A percentile compares a stretch with the other conserved stretches of the same genome.
phyloP scores from a whole-genome alignment of 2,888 invertebrate species.

The Amphipoea oculea region DNA sequence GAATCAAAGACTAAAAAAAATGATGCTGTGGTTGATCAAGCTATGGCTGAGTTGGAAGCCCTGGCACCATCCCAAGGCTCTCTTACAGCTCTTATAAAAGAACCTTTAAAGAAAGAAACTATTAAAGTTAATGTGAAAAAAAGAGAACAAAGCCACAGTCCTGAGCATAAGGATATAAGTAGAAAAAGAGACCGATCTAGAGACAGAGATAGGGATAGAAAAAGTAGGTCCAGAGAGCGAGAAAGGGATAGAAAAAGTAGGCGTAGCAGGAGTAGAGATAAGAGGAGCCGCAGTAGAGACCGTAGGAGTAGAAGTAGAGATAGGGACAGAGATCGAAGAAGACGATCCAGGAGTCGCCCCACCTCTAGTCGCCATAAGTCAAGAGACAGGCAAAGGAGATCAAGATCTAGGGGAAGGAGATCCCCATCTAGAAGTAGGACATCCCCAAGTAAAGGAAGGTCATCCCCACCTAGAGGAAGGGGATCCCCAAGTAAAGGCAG shows the following conservation, averaged over 20 bases:
- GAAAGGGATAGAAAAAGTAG: constrained; percentile 68
- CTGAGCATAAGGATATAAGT: constrained; percentile 72
- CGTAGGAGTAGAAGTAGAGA: constrained; percentile 73
- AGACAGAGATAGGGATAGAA: constrained; percentile 68
- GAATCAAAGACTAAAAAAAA: constrained; percentile 76
- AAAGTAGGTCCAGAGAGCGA: constrained; percentile 64
- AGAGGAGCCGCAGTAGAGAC: constrained; percentile 69
- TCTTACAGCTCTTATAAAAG: constrained; percentile 59
- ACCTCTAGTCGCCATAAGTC: constrained; percentile 55
- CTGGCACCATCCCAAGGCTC: constrained; percentile 92
- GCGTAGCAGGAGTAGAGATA: constrained; percentile 73
- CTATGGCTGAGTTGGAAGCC: constrained; percentile 96
- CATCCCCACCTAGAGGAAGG: constrained; percentile 72
- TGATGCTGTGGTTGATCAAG: constrained; percentile 93
- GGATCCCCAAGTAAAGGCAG: constrained; percentile 74
- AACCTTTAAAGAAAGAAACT: constrained; percentile 73
- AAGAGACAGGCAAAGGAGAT: constrained; percentile 67
- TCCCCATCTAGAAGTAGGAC: constrained; percentile 71
- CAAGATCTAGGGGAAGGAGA: constrained; percentile 71
- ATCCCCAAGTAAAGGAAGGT: constrained; percentile 73
- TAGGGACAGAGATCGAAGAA: constrained; percentile 73
- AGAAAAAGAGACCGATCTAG: constrained; percentile 75
- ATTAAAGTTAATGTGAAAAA: constrained; percentile 71
- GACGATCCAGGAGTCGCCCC: constrained; percentile 74
- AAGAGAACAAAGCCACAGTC: constrained; percentile 75